Evolutionary conservation across 2,888 invertebrate species (phyloP).

Genomic region (Drosophila kuntzei): DNA sequence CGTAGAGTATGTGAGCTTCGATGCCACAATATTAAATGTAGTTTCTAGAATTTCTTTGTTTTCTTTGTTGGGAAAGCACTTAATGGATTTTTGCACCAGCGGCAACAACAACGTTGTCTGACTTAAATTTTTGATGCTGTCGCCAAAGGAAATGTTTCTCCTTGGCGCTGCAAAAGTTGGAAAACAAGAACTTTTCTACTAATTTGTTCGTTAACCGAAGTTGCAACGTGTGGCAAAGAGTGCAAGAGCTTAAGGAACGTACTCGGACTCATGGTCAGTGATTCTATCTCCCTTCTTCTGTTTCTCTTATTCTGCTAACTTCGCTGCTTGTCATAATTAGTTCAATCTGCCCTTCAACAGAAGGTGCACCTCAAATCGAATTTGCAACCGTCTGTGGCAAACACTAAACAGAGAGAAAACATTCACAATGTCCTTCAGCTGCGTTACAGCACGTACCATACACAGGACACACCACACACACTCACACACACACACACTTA

Average conservation of each 20-base stretch:
- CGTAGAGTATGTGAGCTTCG: background rate
- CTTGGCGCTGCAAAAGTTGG: conserved; percentile 33
- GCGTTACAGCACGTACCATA: conserved; percentile 57
- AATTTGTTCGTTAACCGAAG: conserved; percentile 49
- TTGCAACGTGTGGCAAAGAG: conserved; percentile 3
- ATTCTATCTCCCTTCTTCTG: no score
- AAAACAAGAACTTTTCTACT: conserved; percentile 42
- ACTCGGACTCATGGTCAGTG: conserved; percentile 36
- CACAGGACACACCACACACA: conserved; percentile 23
- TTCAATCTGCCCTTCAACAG: conserved; percentile 45
- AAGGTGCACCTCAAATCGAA: conserved; percentile 56
- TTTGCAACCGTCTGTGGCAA: conserved; percentile 33
- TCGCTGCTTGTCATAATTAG: conserved; percentile 35
- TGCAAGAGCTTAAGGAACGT: conserved; percentile 27
- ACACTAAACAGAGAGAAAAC: conserved; percentile 27
- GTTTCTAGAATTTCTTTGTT: conserved; percentile 14
- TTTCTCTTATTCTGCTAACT: background rate
- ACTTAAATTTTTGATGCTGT: conserved; percentile 36
- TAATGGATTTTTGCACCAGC: conserved; percentile 61
- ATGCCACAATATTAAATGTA: conserved; percentile 1
- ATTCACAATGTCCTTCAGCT: conserved; percentile 61
- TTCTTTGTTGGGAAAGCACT: conserved; percentile 35
- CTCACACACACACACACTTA: conserved; percentile 9
- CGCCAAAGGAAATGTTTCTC: conserved; percentile 39
- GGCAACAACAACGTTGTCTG: conserved; percentile 21